These are phyloP conservation scores for Hippocampus barbouri DNA, from an alignment of 2,113 vertebrate genomes.

Conservation along the genomic window DNA sequence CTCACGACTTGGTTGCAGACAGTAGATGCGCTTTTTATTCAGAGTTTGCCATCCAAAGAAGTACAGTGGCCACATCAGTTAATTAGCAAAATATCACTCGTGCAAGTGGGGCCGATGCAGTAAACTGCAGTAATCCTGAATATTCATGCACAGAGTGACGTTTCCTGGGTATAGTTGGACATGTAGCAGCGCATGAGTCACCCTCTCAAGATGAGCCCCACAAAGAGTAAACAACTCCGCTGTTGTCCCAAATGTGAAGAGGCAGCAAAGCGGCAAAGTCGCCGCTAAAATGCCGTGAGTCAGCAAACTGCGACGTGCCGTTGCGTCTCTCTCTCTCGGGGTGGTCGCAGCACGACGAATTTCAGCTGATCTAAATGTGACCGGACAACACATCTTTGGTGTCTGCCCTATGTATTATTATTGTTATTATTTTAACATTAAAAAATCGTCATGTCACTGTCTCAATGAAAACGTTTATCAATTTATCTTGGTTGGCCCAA, in stretches of 20 bases:
- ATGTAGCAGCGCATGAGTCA: background rate
- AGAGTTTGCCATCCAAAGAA: background rate
- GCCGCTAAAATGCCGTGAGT: background rate
- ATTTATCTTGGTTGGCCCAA: background rate
- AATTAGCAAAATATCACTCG: background rate
- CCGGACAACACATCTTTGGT: background rate
- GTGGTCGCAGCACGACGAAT: background rate
- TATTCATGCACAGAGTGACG: background rate
- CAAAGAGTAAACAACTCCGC: background rate
- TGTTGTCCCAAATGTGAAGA: constrained; percentile 2
- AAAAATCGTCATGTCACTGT: background rate
- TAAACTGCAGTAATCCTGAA: background rate
- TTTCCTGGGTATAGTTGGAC: background rate
- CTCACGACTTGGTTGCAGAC: background rate
- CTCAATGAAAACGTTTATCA: too few species aligned
- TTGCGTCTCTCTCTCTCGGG: constrained; percentile 4
- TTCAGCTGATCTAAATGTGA: background rate
- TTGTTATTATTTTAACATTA: background rate
- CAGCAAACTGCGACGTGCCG: background rate
- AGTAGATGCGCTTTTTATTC: background rate
- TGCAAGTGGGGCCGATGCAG: background rate
- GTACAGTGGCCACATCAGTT: background rate
- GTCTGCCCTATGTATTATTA: background rate
- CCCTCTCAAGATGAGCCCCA: background rate
- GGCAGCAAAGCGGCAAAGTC: constrained; percentile 4